phyloP scores from a whole-genome alignment of 2,797 vertebrate species.

The Melopsittacus undulatus region DNA sequence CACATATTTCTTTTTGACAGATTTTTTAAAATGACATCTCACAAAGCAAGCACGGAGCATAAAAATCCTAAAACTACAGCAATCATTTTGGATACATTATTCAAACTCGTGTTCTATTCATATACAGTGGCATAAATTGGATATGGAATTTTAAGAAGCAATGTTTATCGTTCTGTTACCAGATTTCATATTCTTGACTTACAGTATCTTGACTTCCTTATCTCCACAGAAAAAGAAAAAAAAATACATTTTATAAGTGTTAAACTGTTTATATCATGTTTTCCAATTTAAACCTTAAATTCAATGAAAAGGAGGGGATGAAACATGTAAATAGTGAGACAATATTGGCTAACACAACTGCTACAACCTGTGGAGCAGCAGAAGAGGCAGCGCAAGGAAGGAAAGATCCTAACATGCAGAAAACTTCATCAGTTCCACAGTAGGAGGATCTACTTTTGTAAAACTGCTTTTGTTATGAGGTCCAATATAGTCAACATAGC shows the following conservation, averaged over 20 bases:
- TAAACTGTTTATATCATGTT: not conserved
- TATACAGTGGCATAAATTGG: not conserved
- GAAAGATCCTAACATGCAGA: not conserved
- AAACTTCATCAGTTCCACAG: slow-evolving; percentile 9
- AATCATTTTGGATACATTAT: not conserved
- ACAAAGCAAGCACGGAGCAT: not conserved
- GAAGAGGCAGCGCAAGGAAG: not conserved
- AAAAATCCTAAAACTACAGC: not conserved
- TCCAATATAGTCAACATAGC: not conserved
- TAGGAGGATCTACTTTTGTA: slow-evolving; percentile 17
- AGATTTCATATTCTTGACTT: not conserved
- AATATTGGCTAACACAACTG: not conserved
- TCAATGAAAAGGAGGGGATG: not conserved
- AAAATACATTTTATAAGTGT: not conserved
- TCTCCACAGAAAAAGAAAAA: not conserved
- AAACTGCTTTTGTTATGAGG: not conserved
- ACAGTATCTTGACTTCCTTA: not conserved
- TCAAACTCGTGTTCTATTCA: not conserved
- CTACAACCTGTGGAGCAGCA: not conserved
- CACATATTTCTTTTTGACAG: not conserved
- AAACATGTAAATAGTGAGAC: not conserved
- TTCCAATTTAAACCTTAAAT: not conserved
- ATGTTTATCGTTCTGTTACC: not conserved
- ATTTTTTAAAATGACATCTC: not conserved
- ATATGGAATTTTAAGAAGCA: not conserved